Base-by-base conservation (phyloP, 2,888 invertebrate species). In the Drosophila incognita region DNA sequence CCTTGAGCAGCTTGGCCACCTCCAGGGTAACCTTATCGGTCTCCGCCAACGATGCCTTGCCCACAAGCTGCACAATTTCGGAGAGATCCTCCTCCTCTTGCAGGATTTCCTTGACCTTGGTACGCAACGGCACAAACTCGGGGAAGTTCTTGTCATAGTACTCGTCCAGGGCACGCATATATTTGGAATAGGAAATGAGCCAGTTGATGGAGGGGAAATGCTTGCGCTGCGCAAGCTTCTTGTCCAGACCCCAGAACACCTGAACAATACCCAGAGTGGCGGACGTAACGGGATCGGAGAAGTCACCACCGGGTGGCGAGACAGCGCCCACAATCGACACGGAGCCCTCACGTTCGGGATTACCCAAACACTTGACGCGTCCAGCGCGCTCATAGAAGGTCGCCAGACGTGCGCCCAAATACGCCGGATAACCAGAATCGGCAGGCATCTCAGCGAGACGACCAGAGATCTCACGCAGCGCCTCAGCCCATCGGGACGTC, bases 181-280 rank as follows among this genome's bases (percentile, higher is more conserved):
- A 99, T 94, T 99, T 99, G 93, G 98, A 98, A 95, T 98, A 98
- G 0, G 99, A 99, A 93, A 99, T 99, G 85, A 99, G 96, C 99
- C 99, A 99, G 94, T 99, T 99, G 94, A 99, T 98, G 81, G 99
- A 98, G 63, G 99, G 99, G 95, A 99, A 99, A 94, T 99, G 99
- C 93, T 99, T 99, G 82, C 99, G 95, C 94, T 99, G 99, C 0
- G 99, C 99, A 69, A 99, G 95, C 93, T 99, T 99, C 94, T 99
- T 99, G 94, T 99, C 99, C 90, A 99, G 94, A 52, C 99, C 99
- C 99, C 99, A 99, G 94, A 99, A 99, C 93, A 99, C 99, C 94
- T 99, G 99, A 63, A 99, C 99, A 93, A 99, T 99, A 94, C 98
- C 97, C 69, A 99, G 95, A 2, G 99, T 99, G 69, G 99, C 99